These are phyloP conservation scores for Calosoma granatense DNA, from an alignment of 1,140 invertebrate species.

Conservation along the genomic window DNA sequence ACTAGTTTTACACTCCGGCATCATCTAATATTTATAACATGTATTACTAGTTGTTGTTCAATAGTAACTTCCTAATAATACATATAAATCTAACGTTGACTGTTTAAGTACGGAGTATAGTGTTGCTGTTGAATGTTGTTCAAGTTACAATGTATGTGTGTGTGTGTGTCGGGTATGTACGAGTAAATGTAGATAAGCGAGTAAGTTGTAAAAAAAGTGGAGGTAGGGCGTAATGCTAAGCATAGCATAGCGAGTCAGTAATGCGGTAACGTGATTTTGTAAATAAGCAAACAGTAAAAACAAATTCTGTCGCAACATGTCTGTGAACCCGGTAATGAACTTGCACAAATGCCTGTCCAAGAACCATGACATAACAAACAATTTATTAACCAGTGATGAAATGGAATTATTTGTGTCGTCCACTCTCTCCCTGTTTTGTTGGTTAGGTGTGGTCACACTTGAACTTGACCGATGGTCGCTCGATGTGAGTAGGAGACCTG, in stretches of 20 bases:
- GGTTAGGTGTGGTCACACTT: background rate
- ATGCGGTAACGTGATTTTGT: background rate
- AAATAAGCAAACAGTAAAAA: background rate
- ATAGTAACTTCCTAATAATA: too few relatives aligned
- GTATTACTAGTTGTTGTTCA: too few relatives aligned
- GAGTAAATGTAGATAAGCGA: too few relatives aligned
- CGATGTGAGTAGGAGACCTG: too few relatives aligned
- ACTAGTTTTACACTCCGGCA: too few relatives aligned
- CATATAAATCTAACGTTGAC: too few relatives aligned
- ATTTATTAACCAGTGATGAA: slow-evolving; percentile 3
- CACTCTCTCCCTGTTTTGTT: slow-evolving; percentile 1
- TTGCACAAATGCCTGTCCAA: background rate
- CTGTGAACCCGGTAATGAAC: slow-evolving; percentile 7
- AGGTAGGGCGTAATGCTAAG: too few relatives aligned
- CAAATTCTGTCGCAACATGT: slow-evolving; percentile 6
- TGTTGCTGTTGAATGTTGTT: background rate
- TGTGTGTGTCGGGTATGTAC: background rate
- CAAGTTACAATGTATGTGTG: background rate
- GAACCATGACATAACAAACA: slow-evolving; percentile 6
- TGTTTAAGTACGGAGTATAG: too few relatives aligned
- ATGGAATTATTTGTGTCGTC: slow-evolving; percentile 5
- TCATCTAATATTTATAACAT: too few relatives aligned
- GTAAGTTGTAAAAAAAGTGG: too few relatives aligned
- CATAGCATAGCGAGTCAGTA: too few relatives aligned
- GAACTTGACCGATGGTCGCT: background rate